Percentiles rank a stretch among this genome's conserved stretches.
phyloP scores from a whole-genome alignment of 2,888 invertebrate species.

The Brachypalpus laphriformis region DNA sequence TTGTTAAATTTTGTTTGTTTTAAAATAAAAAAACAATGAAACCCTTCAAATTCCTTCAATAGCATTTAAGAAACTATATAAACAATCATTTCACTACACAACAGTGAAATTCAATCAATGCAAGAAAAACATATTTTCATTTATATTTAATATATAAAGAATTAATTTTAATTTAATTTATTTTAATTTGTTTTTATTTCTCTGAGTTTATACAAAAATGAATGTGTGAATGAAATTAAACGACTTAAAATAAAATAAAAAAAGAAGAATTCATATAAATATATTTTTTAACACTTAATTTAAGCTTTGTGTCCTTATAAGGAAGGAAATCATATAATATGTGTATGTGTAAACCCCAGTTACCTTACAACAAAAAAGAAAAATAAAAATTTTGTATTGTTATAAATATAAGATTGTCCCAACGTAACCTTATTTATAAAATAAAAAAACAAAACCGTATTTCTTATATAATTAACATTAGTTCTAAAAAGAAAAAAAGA shows the following conservation, averaged over 20 bases:
- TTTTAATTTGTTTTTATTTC: not conserved
- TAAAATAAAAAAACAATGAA: conserved; percentile 12
- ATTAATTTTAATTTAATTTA: conserved; percentile 17
- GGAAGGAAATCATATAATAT: not conserved
- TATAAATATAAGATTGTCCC: conserved; percentile 70
- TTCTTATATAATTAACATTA: conserved; percentile 44
- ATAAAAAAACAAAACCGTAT: not conserved
- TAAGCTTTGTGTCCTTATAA: conserved; percentile 44
- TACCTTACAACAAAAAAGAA: conserved; percentile 36
- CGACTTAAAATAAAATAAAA: conserved; percentile 4
- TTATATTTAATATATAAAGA: conserved; percentile 11
- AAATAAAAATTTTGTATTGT: conserved; percentile 65
- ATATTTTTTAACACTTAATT: conserved; percentile 63
- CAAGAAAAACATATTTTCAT: conserved; percentile 41
- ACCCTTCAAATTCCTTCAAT: conserved; percentile 70
- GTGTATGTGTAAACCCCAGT: conserved; percentile 51
- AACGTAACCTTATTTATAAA: conserved; percentile 66
- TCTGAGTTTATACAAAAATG: conserved; percentile 13
- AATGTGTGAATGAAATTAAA: conserved; percentile 55
- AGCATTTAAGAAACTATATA: conserved; percentile 66
- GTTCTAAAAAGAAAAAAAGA: conserved; percentile 16
- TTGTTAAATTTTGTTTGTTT: conserved; percentile 29
- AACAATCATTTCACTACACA: conserved; percentile 29
- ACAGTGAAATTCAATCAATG: conserved; percentile 59
- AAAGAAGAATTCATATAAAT: not conserved